These are phyloP conservation scores for Pecten maximus DNA, from an alignment of 2,888 invertebrate genomes.

Conservation along the genomic window DNA sequence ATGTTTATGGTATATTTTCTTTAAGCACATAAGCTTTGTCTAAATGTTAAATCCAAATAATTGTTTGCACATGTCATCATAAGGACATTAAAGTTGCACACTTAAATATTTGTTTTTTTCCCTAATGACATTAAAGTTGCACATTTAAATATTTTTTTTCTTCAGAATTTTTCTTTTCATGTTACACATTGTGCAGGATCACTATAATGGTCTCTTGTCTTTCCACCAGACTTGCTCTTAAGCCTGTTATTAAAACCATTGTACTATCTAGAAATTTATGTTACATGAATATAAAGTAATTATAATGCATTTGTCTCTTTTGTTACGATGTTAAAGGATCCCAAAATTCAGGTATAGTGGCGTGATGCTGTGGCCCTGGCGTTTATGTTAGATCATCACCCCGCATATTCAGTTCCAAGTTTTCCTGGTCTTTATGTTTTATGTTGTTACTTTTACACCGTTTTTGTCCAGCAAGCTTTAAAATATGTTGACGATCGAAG, in stretches of 20 bases:
- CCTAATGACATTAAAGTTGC: too few species aligned
- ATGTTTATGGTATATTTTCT: neutral
- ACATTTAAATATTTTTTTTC: too few species aligned
- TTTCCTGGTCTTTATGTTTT: neutral
- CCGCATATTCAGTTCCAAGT: slow-evolving; percentile 2
- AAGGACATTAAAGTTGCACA: too few species aligned
- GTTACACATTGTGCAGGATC: neutral
- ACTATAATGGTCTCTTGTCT: too few species aligned
- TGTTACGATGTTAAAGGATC: neutral
- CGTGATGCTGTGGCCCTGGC: neutral
- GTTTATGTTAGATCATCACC: neutral
- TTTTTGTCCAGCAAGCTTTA: neutral
- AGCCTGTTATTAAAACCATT: too few species aligned
- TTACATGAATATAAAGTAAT: neutral
- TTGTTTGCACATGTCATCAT: neutral
- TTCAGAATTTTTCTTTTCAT: too few species aligned
- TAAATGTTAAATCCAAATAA: neutral
- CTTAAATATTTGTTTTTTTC: too few species aligned
- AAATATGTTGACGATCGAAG: neutral
- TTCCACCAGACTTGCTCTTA: too few species aligned
- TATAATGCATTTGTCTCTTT: neutral
- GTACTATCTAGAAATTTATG: neutral
- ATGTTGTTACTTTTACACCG: neutral
- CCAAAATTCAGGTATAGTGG: neutral
- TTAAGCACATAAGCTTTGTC: neutral